Percentiles rank a stretch among this genome's conserved stretches.
Conservation (phyloP, 37 sponge, comb jelly and placozoan genomes). For the Cliona cf. orientalis region DNA sequence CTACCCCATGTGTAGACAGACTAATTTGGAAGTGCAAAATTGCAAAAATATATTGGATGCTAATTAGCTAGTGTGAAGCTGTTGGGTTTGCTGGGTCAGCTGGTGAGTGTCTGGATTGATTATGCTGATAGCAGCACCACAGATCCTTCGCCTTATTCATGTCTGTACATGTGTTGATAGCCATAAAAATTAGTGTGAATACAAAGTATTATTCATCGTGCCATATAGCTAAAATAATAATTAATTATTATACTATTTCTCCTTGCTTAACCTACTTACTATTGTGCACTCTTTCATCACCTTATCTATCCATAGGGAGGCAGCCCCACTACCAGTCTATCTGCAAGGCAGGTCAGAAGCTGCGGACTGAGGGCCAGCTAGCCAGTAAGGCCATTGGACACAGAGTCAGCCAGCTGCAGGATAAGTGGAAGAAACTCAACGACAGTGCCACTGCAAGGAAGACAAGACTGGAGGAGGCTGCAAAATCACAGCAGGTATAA, state of each 20-base stretch:
- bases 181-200: too few relatives aligned
- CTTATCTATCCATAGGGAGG: slow-evolving; percentile 24
- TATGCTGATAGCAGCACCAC: too few relatives aligned
- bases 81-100: too few relatives aligned
- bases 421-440: slow-evolving; percentile 89
- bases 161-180: too few relatives aligned
- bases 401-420: slow-evolving; percentile 64
- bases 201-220: too few relatives aligned
- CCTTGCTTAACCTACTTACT: not conserved
- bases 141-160: too few relatives aligned
- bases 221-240: too few relatives aligned
- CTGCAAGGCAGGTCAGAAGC: slow-evolving; percentile 70
- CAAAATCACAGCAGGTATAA: slow-evolving; percentile 84
- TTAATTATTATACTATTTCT: not conserved
- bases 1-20: too few relatives aligned
- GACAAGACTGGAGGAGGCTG: slow-evolving; percentile 80
- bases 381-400: slow-evolving; percentile 76
- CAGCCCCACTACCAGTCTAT: slow-evolving; percentile 73
- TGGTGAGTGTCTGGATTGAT: too few relatives aligned
- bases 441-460: slow-evolving; percentile 75
- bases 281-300: not conserved
- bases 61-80: too few relatives aligned
- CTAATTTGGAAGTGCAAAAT: too few relatives aligned
- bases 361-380: slow-evolving; percentile 50
- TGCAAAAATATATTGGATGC: too few relatives aligned